Evolutionary conservation across 2,113 vertebrate genomes (phyloP).

Genomic region (Siniperca chuatsi): DNA sequence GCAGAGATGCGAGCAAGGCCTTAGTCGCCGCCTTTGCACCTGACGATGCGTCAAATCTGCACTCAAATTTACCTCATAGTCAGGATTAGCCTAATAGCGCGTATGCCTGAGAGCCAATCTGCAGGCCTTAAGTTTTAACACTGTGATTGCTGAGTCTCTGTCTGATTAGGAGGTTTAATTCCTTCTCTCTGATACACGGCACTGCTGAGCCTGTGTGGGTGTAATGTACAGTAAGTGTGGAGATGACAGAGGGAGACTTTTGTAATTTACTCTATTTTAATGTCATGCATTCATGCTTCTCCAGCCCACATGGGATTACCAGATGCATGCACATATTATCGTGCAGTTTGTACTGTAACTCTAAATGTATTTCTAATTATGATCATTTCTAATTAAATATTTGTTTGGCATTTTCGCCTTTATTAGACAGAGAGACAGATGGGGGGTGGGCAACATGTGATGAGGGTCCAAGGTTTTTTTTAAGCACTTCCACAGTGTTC

Average conservation of each 20-base stretch:
- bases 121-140: conserved; percentile 50
- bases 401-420: conserved; percentile 26
- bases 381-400: conserved; percentile 13
- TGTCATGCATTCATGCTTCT: conserved; percentile 24
- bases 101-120: conserved; percentile 36
- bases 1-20: conserved; percentile 13
- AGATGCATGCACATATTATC: conserved; percentile 5
- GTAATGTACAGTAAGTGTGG: conserved; percentile 32
- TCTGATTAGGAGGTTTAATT: conserved; percentile 65
- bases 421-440: neutral
- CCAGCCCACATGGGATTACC: conserved; percentile 25
- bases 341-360: neutral
- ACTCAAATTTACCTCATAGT: conserved; percentile 12
- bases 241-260: conserved; percentile 1
- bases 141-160: conserved; percentile 19
- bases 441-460: neutral
- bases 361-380: neutral
- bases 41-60: conserved; percentile 41
- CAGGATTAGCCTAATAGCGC: conserved; percentile 62
- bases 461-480: too few species aligned
- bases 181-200: conserved; percentile 25
- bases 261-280: conserved; percentile 37
- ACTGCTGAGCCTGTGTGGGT: conserved; percentile 22
- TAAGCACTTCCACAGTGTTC: neutral
- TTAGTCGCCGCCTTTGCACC: conserved; percentile 1